A percentile compares a stretch with the other conserved stretches of the same genome.
Conservation (phyloP, 64 coral and sea anemone species). For the Acropora yongei region DNA sequence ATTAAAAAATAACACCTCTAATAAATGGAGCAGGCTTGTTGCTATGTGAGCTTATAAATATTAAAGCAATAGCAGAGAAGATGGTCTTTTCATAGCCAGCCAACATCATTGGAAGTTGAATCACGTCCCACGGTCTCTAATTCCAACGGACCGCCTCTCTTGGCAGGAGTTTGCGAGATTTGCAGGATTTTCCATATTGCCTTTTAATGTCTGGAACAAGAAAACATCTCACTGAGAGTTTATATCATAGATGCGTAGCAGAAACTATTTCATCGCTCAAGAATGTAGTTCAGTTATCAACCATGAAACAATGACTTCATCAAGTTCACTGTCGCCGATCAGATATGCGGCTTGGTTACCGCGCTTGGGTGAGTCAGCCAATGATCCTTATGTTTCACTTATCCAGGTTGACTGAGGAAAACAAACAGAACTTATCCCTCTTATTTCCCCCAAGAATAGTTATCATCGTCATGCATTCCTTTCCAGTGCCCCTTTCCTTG, state of each 20-base stretch:
- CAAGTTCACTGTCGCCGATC: not conserved
- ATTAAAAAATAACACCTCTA: not conserved
- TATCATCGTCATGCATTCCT: too few species aligned
- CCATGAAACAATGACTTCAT: constrained; percentile 37
- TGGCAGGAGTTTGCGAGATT: too few species aligned
- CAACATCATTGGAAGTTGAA: too few species aligned
- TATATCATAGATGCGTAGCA: not conserved
- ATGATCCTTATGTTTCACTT: not conserved
- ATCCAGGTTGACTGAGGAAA: not conserved
- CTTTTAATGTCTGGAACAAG: not conserved
- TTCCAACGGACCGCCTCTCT: too few species aligned
- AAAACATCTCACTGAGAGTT: not conserved
- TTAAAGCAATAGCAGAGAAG: too few species aligned
- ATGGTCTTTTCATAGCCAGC: too few species aligned
- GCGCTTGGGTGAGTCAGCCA: not conserved
- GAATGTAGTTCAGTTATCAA: not conserved
- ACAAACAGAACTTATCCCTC: not conserved
- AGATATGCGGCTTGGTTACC: not conserved
- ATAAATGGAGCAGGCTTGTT: not conserved
- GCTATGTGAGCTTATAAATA: too few species aligned
- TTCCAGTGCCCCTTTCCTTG: too few species aligned
- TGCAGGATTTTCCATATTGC: not conserved
- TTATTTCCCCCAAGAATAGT: too few species aligned
- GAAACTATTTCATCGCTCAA: constrained; percentile 33
- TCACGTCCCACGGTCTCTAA: not conserved